Evolutionary conservation across 2,113 vertebrate genomes (phyloP).

Genomic region (Puma concolor): DNA sequence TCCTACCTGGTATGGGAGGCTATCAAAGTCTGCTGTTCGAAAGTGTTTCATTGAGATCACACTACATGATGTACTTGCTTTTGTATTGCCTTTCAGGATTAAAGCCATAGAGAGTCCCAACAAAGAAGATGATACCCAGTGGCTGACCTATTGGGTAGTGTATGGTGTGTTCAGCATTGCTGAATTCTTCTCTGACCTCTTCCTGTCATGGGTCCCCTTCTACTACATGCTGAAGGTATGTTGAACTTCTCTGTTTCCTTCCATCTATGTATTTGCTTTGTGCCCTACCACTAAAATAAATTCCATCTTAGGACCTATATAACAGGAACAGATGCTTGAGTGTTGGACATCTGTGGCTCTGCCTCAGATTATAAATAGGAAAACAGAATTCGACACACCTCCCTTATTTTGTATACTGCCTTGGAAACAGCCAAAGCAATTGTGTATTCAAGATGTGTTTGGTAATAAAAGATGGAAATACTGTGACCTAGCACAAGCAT

Average conservation of each 20-base stretch:
- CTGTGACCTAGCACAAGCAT: neutral
- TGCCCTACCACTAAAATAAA: neutral
- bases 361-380: neutral
- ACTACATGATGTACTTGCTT: neutral
- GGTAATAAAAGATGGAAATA: neutral
- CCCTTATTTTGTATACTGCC: neutral
- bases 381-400: neutral
- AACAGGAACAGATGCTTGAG: neutral
- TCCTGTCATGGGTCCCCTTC: slow-evolving; percentile 99
- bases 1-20: neutral
- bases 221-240: slow-evolving; percentile 98
- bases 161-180: slow-evolving; percentile 97
- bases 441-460: neutral
- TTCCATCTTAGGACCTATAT: neutral
- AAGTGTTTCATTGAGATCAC: neutral
- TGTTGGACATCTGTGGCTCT: neutral
- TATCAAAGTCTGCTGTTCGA: neutral
- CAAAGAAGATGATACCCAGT: slow-evolving; percentile 98
- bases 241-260: neutral
- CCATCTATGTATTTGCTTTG: neutral
- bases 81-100: slow-evolving; percentile 88
- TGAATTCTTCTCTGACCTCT: slow-evolving; percentile 97
- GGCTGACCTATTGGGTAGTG: slow-evolving; percentile 99
- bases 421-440: slow-evolving; percentile 34
- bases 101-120: slow-evolving; percentile 98